Conservation (phyloP, 2,888 invertebrate species). For the Salpingus planirostris region DNA sequence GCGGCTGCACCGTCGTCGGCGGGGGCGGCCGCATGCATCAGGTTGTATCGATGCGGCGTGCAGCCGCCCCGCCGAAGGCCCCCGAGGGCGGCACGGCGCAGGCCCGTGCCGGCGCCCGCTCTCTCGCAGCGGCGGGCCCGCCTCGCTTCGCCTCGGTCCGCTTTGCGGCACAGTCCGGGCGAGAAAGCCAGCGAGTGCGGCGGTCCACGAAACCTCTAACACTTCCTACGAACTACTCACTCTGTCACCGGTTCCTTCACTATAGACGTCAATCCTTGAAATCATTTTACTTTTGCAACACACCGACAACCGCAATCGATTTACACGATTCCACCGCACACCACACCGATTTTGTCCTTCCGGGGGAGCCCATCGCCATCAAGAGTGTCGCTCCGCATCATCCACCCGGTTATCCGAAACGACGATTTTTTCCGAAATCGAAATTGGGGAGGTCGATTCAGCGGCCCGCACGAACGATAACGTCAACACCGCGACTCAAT, state of each 20-base stretch:
- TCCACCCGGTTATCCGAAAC: no score
- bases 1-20: conserved; percentile 9
- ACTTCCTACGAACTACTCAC: conserved; percentile 38
- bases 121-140: conserved; percentile 23
- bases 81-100: conserved; percentile 15
- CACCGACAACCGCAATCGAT: background rate
- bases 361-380: conserved; percentile 15
- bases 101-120: conserved; percentile 13
- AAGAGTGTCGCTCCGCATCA: no score
- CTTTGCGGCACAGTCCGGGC: conserved; percentile 47
- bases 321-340: conserved; percentile 2
- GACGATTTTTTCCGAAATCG: no score
- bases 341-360: conserved; percentile 11
- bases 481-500: conserved; percentile 3
- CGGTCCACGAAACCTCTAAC: conserved; percentile 44
- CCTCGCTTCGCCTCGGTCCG: conserved; percentile 25
- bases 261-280: conserved; percentile 12
- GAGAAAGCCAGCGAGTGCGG: conserved; percentile 51
- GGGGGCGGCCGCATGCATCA: conserved; percentile 34
- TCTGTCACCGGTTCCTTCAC: conserved; percentile 33
- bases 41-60: conserved; percentile 36
- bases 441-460: no score
- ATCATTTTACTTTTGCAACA: no score
- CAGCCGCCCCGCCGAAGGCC: conserved; percentile 16
- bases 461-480: conserved; percentile 2